Evolutionary conservation across 2,113 vertebrate species (phyloP).

Genomic region (Morone saxatilis): DNA sequence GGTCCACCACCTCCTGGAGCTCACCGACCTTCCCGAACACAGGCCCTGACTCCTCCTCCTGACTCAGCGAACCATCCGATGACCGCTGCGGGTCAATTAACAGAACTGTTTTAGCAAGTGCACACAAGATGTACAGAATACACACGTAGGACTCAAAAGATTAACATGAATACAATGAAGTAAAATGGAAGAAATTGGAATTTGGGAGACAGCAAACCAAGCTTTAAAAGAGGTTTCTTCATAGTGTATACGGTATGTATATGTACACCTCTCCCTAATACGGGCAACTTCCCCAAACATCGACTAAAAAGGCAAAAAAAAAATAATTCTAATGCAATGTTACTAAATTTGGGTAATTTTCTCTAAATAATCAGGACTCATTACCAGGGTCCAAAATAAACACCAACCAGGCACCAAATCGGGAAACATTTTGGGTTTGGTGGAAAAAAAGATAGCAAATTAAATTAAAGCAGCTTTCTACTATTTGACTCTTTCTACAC

Average conservation of each 20-base stretch:
- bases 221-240: too few species aligned
- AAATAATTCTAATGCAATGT: background rate
- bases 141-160: background rate
- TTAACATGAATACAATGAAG: background rate
- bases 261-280: background rate
- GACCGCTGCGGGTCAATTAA: conserved; percentile 83
- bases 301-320: background rate
- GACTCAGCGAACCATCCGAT: conserved; percentile 90
- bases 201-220: background rate
- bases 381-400: too few species aligned
- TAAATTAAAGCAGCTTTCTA: too few species aligned
- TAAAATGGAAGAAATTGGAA: background rate
- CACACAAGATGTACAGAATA: background rate
- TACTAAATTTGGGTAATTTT: background rate
- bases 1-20: conserved; percentile 94
- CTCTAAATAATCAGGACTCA: background rate
- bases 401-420: too few species aligned
- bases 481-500: too few species aligned
- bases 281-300: background rate
- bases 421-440: too few species aligned
- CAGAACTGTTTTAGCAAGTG: background rate
- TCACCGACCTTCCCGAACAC: conserved; percentile 87
- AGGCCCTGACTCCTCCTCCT: conserved; percentile 86
- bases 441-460: too few species aligned
- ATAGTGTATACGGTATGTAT: background rate